Conservation (phyloP, 2,888 invertebrate genomes). For the Galerucella calmariensis region DNA sequence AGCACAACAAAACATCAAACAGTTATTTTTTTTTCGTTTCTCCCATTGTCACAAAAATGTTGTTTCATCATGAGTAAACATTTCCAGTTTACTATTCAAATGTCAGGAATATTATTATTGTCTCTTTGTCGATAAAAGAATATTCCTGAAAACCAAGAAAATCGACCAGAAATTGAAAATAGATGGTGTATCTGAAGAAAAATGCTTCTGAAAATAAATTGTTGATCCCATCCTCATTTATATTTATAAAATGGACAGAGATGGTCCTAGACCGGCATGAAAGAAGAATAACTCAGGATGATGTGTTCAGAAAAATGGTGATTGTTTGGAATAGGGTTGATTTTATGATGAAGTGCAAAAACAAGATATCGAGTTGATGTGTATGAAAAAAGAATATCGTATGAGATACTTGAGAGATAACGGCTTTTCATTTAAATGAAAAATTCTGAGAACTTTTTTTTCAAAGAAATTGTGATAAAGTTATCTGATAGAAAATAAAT, state of each 20-base stretch:
- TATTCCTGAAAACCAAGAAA: constrained; percentile 18
- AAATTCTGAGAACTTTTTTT: background rate
- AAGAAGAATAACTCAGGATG: constrained; percentile 36
- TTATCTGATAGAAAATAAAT: too few species aligned
- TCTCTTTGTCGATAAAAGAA: background rate
- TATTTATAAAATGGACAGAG: constrained; percentile 44
- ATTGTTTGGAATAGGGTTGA: constrained; percentile 23
- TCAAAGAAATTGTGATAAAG: too few species aligned
- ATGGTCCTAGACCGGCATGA: constrained; percentile 26
- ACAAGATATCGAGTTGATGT: constrained; percentile 10
- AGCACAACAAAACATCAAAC: background rate
- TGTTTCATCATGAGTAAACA: background rate
- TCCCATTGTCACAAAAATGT: background rate
- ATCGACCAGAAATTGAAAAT: constrained; percentile 29
- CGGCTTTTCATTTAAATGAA: background rate
- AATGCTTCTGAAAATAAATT: constrained; percentile 34
- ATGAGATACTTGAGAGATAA: background rate
- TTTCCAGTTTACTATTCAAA: background rate
- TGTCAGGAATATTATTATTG: constrained; percentile 7
- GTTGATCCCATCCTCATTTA: constrained; percentile 39
- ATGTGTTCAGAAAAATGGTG: constrained; percentile 29
- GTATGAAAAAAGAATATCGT: constrained; percentile 4
- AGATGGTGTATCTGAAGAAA: constrained; percentile 26
- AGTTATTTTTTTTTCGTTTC: background rate
- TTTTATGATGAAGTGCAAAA: constrained; percentile 26